Evolutionary conservation across 1,140 invertebrate species (phyloP).

Genomic region (Phocides pigmalion): DNA sequence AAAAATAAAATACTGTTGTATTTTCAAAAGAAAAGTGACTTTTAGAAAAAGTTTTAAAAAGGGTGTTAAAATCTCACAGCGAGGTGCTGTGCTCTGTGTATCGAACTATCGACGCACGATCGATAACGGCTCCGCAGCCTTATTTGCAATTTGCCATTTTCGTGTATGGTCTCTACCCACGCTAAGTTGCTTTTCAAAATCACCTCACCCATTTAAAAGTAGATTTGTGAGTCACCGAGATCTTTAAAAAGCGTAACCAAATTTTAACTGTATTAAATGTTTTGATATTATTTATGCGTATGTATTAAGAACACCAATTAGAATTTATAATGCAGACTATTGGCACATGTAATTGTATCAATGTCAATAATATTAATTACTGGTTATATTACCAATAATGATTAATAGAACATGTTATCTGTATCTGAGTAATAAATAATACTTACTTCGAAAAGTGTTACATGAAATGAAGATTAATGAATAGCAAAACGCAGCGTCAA

Average conservation of each 20-base stretch:
- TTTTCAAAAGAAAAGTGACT: no score
- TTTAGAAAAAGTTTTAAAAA: neutral
- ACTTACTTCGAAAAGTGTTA: no score
- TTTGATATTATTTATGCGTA: constrained; percentile 24
- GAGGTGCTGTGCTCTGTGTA: neutral
- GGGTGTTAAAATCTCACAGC: constrained; percentile 5
- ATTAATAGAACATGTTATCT: no score
- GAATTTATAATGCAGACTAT: neutral
- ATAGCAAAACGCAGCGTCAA: no score
- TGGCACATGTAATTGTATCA: neutral
- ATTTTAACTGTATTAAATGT: constrained; percentile 20
- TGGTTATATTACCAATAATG: no score
- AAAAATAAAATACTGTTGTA: no score
- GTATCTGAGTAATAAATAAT: no score
- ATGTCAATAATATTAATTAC: no score
- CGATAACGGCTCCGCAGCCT: constrained; percentile 58
- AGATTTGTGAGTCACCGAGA: constrained; percentile 34
- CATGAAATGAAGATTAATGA: no score
- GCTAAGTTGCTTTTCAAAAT: constrained; percentile 46
- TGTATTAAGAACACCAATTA: neutral
- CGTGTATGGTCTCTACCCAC: constrained; percentile 52
- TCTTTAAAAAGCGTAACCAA: constrained; percentile 22
- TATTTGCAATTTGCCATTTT: constrained; percentile 65
- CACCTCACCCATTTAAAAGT: constrained; percentile 31
- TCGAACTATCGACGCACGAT: constrained; percentile 40